Conservation (phyloP, 2,113 vertebrate species). For the Phaethornis superciliosus region DNA sequence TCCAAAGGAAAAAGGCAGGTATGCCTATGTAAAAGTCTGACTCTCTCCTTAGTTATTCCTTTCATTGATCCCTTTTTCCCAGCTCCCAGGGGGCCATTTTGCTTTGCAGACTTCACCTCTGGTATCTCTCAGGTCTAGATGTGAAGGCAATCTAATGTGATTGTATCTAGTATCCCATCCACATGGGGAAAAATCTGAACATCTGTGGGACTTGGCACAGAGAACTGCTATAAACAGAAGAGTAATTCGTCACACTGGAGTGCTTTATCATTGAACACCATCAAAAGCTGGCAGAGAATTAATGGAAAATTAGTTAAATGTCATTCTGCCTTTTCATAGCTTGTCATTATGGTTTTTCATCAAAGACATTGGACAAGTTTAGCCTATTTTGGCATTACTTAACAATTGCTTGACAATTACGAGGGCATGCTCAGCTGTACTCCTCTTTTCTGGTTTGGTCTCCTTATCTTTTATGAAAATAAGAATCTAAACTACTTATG, state of each 20-base stretch:
- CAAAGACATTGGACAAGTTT: not conserved
- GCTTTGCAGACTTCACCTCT: not conserved
- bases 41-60: rapidly evolving
- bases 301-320: slow-evolving; percentile 27
- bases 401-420: not conserved
- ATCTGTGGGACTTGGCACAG: not conserved
- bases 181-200: not conserved
- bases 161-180: not conserved
- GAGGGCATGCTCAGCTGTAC: not conserved
- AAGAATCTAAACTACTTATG: not conserved
- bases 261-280: not conserved
- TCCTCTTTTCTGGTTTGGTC: not conserved
- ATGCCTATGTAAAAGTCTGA: not conserved
- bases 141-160: not conserved
- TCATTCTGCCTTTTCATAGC: slow-evolving; percentile 10
- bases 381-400: not conserved
- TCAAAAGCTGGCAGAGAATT: slow-evolving; percentile 21
- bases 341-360: not conserved
- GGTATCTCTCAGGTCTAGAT: not conserved
- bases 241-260: not conserved
- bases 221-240: not conserved
- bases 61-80: not conserved
- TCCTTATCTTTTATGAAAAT: not conserved
- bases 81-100: not conserved
- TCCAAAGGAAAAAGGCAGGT: not conserved